Evolutionary conservation across 2,797 vertebrate genomes (phyloP), one percentile per base, ranked within the genome.

Genomic region (Podarcis siculus): DNA sequence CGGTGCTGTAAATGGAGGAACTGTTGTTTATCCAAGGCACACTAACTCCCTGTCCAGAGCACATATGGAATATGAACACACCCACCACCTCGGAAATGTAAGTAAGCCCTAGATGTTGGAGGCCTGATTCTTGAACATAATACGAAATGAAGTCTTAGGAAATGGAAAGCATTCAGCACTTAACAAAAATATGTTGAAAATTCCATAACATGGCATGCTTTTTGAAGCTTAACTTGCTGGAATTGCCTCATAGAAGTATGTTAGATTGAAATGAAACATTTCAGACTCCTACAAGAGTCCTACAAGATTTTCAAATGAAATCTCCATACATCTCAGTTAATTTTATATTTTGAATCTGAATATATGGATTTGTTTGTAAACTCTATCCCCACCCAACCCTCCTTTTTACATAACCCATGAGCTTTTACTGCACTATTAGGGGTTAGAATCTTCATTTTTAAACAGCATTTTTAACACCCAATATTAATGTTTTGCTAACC

Each of bases 11-110:
- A 96, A 96, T 0, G 95, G 94, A 91, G 95, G 92, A 39, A 90
- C 90, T 0, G 94, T 96, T 3, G 94, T 97, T 76, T 98, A 97
- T 95, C 93, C 98, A 0, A 93, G 94, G 45, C 98, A 97, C 71
- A 95, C 95, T 1, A 95, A 90, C 94, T 95, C 97, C 23, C 89
- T 98, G 58, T 92, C 97, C 79, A 92, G 95, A 76, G 87, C 94
- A 0, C 96, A 55, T 0, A 12, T 97, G 90, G 98, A 98, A 91
- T 98, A 97, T 0, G 98, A 99, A 12, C 98, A 98, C 92, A 91
- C 97, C 17, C 98, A 96, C 89, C 96, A 87, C 37, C 90, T 96
- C 1, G 66, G 95, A 69, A 97, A 97, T 0, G 96, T 98, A 96
- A 97, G 97, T 91, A 90, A 82, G 73, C 45, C 27, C 27, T 25